Base-by-base conservation (phyloP, 2,113 vertebrate genomes). In the Gopherus evgoodei region DNA sequence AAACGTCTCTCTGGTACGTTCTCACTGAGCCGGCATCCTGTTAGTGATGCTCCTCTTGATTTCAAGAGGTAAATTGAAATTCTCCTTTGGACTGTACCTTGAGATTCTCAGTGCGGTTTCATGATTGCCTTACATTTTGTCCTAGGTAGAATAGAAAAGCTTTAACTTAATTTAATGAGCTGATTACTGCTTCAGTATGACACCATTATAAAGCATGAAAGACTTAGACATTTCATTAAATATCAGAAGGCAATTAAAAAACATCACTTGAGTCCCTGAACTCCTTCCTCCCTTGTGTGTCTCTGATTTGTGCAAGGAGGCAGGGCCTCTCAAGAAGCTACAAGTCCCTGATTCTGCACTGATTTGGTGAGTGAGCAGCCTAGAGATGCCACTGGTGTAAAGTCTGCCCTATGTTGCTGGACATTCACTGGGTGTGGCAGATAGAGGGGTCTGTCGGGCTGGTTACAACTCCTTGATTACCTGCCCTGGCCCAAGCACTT, bases 21-120 rank as follows among this genome's bases (percentile, higher is more conserved):
- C 79, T 93, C 75, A 72, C 49, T n/a, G 91, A 86, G 90, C 85
- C 44, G 11, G 52, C 80, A 53, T 92, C 65, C 53, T 92, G 89
- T 94, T 87, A 72, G 35, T 72, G 65, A 83, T 91, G 35, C 87
- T 91, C 11, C 38, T 89, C 4, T 21, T 22, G 82, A 92, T 76
- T 91, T 94, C 69, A 93, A 93, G 72, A 42, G 84, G 75, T 8
- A 42, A 42, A 38, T 11, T 38, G 57, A 59, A n/a, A 27, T 38
- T 93, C 31, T 95, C 42, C 81, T 91, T 90, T 93, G 80, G 81
- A 91, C 56, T 5, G 90, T 90, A 6, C 78, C 92, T 88, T 35
- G 80, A 94, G 65, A 93, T 93, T 95, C 86, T 92, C 89, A 84
- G 87, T 81, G 8, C 4, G 44, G 47, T 62, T 93, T 92, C 88